A percentile compares a stretch with the other conserved stretches of the same genome.
phyloP scores from a whole-genome alignment of 64 coral and sea anemone genomes.

The Catalaphyllia jardinei region DNA sequence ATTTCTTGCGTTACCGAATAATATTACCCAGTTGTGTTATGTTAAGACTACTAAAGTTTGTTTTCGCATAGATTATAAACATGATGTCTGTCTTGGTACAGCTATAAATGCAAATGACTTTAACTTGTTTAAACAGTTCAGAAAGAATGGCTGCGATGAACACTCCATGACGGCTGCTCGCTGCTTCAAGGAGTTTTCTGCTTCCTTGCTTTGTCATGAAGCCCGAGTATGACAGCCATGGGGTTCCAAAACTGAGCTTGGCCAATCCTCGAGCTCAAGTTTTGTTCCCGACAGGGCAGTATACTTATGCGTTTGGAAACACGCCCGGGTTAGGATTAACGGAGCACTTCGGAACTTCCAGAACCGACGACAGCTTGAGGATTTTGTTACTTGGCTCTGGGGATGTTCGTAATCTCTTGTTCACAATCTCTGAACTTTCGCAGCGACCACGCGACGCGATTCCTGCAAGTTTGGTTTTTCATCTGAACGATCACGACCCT shows the following conservation, averaged over 20 bases:
- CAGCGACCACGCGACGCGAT: background rate
- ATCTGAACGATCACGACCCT: slow-evolving; percentile 5
- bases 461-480: background rate
- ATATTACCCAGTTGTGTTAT: background rate
- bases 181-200: background rate
- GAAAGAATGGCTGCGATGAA: background rate
- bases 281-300: slow-evolving; percentile 11
- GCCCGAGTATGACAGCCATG: background rate
- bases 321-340: slow-evolving; percentile 19
- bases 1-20: background rate
- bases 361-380: background rate
- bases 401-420: slow-evolving; percentile 23
- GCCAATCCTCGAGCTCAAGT: slow-evolving; percentile 8
- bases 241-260: background rate
- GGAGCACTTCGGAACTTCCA: slow-evolving; percentile 27
- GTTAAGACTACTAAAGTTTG: background rate
- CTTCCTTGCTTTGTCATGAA: background rate
- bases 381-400: slow-evolving; percentile 26
- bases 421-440: slow-evolving; percentile 12
- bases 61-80: background rate
- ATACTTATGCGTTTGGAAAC: slow-evolving; percentile 29
- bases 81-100: background rate
- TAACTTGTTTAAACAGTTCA: slow-evolving; percentile 25
- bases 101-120: slow-evolving; percentile 29
- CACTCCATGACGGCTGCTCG: background rate